These are phyloP conservation scores for Enteromius anoplus DNA, from an alignment of 2,797 vertebrate genomes.

Conservation along the genomic window DNA sequence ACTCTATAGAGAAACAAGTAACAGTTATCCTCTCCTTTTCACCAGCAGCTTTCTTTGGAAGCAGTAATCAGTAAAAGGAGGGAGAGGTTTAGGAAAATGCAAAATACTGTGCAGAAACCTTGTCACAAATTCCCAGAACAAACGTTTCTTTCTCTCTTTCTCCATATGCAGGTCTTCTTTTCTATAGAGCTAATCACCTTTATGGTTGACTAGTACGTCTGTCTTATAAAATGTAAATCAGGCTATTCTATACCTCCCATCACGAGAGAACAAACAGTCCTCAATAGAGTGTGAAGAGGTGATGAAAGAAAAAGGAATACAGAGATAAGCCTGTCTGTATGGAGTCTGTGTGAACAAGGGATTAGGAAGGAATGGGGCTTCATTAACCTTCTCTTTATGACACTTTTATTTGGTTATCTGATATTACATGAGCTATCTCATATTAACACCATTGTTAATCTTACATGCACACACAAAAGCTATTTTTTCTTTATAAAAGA, in stretches of 20 bases:
- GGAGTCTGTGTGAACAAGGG: constrained; percentile 28
- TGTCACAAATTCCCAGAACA: neutral
- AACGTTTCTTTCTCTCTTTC: neutral
- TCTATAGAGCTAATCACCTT: constrained; percentile 5
- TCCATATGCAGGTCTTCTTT: neutral
- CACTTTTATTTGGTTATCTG: neutral
- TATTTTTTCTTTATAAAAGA: neutral
- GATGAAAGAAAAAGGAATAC: constrained; percentile 29
- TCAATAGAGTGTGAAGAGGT: constrained; percentile 25
- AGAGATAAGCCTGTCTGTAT: constrained; percentile 52
- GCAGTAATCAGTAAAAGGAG: neutral
- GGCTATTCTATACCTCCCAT: neutral
- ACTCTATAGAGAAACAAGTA: neutral
- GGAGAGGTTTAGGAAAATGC: constrained; percentile 14
- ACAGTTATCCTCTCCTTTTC: neutral
- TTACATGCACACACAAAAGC: constrained; percentile 7
- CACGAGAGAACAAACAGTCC: constrained; percentile 30
- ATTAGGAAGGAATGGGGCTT: neutral
- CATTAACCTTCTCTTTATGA: neutral
- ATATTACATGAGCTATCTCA: neutral
- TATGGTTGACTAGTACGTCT: neutral
- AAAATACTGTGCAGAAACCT: neutral
- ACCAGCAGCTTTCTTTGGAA: neutral
- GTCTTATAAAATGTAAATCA: constrained; percentile 50
- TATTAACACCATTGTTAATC: neutral